Evolutionary conservation across 2,113 vertebrate genomes (phyloP).

Genomic region (Plectropomus leopardus): DNA sequence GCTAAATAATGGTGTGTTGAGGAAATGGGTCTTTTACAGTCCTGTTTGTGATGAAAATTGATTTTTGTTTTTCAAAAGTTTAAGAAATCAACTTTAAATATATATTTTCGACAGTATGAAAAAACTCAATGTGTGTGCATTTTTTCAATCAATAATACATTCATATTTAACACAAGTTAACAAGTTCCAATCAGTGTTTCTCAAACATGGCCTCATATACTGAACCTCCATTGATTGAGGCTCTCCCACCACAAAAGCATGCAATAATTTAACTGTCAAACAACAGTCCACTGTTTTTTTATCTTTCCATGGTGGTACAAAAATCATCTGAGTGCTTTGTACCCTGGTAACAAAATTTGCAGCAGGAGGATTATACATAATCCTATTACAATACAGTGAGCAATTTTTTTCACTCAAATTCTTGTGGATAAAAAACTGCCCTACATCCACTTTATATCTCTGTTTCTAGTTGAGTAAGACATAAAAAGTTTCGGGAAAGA

Average conservation of each 20-base stretch:
- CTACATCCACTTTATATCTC: background rate
- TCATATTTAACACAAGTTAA: background rate
- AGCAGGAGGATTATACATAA: constrained; percentile 58
- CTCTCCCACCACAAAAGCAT: background rate
- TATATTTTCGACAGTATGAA: background rate
- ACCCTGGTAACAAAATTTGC: constrained; percentile 18
- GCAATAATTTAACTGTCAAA: background rate
- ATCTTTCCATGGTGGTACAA: background rate
- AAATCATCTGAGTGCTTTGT: constrained; percentile 31
- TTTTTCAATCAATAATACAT: background rate
- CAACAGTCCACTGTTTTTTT: background rate
- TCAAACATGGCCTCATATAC: background rate
- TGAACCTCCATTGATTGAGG: background rate
- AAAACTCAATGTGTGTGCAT: background rate
- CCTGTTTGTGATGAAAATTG: background rate
- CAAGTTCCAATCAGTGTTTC: background rate
- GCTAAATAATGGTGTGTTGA: background rate
- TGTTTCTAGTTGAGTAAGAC: background rate
- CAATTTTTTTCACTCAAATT: constrained; percentile 46
- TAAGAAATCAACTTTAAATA: background rate
- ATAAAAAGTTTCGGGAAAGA: background rate
- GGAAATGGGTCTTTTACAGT: background rate
- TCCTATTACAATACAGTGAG: constrained; percentile 51
- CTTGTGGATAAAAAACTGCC: constrained; percentile 31
- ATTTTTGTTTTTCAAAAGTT: background rate